phyloP scores from a whole-genome alignment of 1,140 invertebrate species.

The Acromyrmex charruanus region DNA sequence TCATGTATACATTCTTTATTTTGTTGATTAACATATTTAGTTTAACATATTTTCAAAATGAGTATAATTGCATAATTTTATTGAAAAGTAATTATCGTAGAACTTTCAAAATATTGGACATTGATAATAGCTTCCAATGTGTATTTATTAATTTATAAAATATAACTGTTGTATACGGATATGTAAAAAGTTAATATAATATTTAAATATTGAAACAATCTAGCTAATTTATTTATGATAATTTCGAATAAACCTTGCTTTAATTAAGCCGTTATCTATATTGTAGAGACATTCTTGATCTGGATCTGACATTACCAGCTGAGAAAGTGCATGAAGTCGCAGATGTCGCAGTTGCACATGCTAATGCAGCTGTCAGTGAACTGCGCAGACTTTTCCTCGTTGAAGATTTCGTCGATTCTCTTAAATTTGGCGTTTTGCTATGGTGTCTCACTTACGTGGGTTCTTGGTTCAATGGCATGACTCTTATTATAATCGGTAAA shows the following conservation, averaged over 20 bases:
- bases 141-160: no score
- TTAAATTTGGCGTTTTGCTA: slow-evolving; percentile 96
- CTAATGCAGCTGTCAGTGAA: slow-evolving; percentile 93
- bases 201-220: not conserved
- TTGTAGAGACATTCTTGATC: slow-evolving; percentile 94
- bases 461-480: slow-evolving; percentile 99
- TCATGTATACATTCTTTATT: not conserved
- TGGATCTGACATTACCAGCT: slow-evolving; percentile 94
- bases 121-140: no score
- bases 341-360: slow-evolving; percentile 93
- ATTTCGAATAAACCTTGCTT: not conserved
- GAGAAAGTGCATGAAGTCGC: slow-evolving; percentile 96
- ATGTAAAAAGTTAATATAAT: not conserved
- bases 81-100: not conserved
- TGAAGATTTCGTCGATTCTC: slow-evolving; percentile 98
- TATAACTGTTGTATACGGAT: no score
- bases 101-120: no score
- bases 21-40: not conserved
- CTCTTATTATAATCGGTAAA: slow-evolving; percentile 96
- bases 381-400: slow-evolving; percentile 97
- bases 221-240: not conserved
- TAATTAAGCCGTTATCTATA: slow-evolving; percentile 25
- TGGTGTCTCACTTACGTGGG: slow-evolving; percentile 99
- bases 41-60: not conserved
- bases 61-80: not conserved